These are phyloP conservation scores for Mormoops blainvillei DNA, from an alignment of 2,113 vertebrate species.

Conservation along the genomic window DNA sequence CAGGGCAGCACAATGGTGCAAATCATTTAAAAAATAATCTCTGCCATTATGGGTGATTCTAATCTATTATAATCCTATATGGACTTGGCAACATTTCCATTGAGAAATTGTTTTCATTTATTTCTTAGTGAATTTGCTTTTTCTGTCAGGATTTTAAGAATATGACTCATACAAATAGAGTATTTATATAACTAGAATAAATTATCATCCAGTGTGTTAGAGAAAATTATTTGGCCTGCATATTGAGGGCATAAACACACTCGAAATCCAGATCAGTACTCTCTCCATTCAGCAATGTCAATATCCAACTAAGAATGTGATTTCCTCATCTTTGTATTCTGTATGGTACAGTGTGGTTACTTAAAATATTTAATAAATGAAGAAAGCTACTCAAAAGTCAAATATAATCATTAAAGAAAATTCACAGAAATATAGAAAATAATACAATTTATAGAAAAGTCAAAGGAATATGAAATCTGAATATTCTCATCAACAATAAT, in stretches of 20 bases:
- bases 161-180: background rate
- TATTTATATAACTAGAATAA: background rate
- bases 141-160: background rate
- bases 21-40: background rate
- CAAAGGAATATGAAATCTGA: background rate
- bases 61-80: background rate
- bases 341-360: background rate
- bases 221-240: background rate
- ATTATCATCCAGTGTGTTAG: background rate
- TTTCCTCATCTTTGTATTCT: background rate
- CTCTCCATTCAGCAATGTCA: background rate
- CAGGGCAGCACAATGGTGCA: background rate
- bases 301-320: background rate
- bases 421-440: background rate
- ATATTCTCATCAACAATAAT: background rate
- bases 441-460: background rate
- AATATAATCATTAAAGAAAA: background rate
- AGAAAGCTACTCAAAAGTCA: background rate
- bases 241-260: background rate
- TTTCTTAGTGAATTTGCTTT: background rate
- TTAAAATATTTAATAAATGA: background rate
- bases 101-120: background rate
- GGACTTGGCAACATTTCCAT: background rate
- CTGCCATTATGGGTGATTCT: background rate
- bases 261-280: background rate